Conservation (phyloP, 2,888 invertebrate genomes). For the Phasia obesa region DNA sequence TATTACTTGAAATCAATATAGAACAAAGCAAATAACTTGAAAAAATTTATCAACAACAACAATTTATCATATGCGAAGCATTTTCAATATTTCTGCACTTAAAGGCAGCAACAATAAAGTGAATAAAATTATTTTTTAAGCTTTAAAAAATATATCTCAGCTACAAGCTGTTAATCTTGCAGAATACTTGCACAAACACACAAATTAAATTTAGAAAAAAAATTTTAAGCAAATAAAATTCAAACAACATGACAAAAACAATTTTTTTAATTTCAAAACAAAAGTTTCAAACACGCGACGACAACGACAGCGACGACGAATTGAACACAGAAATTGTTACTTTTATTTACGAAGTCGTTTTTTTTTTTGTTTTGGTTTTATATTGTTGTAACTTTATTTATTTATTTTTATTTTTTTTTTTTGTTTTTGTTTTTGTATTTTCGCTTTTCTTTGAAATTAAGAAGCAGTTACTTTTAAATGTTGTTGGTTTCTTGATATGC, state of each 20-base stretch:
- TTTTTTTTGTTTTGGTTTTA: constrained; percentile 19
- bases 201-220: constrained; percentile 2
- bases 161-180: constrained; percentile 47
- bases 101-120: constrained; percentile 17
- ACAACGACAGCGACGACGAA: constrained; percentile 49
- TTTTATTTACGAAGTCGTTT: constrained; percentile 4
- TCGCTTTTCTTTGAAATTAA: constrained; percentile 58
- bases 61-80: not conserved
- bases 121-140: constrained; percentile 2
- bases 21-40: no score
- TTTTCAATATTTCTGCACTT: constrained; percentile 33
- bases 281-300: constrained; percentile 63
- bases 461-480: constrained; percentile 50
- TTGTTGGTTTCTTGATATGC: constrained; percentile 26
- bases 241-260: constrained; percentile 14
- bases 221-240: constrained; percentile 38
- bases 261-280: constrained; percentile 54
- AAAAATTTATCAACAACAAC: no score
- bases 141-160: constrained; percentile 38
- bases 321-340: constrained; percentile 38
- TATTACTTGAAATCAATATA: no score
- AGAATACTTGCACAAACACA: constrained; percentile 38
- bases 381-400: not conserved
- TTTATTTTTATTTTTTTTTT: constrained; percentile 27
- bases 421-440: constrained; percentile 22